Percentiles rank a stretch among this genome's conserved stretches.
phyloP scores from a whole-genome alignment of 1,140 invertebrate genomes.

The Pinna nobilis region DNA sequence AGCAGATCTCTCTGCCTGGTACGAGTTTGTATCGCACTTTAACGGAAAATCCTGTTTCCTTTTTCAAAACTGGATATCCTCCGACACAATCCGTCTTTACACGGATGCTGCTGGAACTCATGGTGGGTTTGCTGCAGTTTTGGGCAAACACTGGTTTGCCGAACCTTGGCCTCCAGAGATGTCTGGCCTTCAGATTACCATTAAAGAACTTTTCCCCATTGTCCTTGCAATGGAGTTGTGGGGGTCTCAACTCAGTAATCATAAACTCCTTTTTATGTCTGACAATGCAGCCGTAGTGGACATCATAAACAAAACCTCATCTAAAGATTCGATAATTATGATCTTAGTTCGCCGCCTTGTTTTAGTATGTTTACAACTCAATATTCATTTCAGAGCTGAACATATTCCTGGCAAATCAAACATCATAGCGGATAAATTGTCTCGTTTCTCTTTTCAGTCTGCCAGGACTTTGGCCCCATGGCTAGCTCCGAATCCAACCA shows the following conservation, averaged over 20 bases:
- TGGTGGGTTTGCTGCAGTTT: conserved; percentile 11
- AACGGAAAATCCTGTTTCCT: conserved; percentile 9
- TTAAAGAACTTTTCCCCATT: conserved; percentile 20
- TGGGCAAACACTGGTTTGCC: conserved; percentile 23
- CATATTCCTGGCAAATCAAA: neutral
- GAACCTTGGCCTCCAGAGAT: conserved; percentile 6
- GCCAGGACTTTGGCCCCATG: conserved; percentile 19
- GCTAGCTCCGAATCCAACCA: neutral
- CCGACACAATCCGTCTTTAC: conserved; percentile 7
- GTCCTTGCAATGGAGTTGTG: conserved; percentile 12
- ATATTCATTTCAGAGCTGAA: conserved; percentile 24
- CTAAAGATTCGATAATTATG: conserved; percentile 16
- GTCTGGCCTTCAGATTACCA: conserved; percentile 7
- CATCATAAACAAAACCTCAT: conserved; percentile 28
- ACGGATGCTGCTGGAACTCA: conserved; percentile 20
- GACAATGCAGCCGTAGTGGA: conserved; percentile 22
- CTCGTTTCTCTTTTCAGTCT: conserved; percentile 42
- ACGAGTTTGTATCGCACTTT: neutral
- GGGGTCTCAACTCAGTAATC: neutral
- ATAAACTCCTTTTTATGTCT: conserved; percentile 17
- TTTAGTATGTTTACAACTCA: conserved; percentile 10
- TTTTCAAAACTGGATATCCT: neutral
- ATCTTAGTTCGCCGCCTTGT: conserved; percentile 14
- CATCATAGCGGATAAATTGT: conserved; percentile 30
- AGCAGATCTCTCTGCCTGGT: neutral